Percentiles rank a stretch among this genome's conserved stretches.
Evolutionary conservation across 2,888 invertebrate species (phyloP).

Genomic region (Cepaea hortensis): DNA sequence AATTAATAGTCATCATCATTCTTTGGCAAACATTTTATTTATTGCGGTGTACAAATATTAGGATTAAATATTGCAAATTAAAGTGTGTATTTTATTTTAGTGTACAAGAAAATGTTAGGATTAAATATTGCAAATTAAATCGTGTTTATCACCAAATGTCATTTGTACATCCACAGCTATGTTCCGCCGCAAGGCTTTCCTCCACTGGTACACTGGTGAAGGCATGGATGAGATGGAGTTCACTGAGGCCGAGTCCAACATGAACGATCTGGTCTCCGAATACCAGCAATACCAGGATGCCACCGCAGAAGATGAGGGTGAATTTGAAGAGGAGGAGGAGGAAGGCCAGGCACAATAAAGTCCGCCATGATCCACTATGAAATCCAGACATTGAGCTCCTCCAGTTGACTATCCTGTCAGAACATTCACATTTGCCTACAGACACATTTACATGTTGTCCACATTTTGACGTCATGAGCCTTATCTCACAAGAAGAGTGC

Average conservation of each 20-base stretch:
- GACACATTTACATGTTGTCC: no score
- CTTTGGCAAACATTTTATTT: no score
- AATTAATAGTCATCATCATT: no score
- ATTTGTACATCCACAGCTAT: slow-evolving; percentile 11
- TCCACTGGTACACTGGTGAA: slow-evolving; percentile 17
- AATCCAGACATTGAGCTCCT: no score
- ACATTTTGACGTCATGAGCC: no score
- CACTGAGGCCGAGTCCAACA: slow-evolving; percentile 16
- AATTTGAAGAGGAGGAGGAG: slow-evolving; percentile 81
- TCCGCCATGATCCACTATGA: no score
- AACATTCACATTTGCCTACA: no score
- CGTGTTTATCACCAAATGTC: neutral
- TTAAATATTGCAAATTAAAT: neutral
- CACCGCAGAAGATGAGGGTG: slow-evolving; percentile 54
- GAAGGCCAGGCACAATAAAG: slow-evolving; percentile 17
- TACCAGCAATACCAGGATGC: slow-evolving; percentile 76
- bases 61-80: neutral
- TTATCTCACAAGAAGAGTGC: no score
- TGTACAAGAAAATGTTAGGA: no score
- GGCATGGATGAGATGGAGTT: slow-evolving; percentile 26
- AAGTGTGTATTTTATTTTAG: no score
- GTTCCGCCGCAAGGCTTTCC: slow-evolving; percentile 77
- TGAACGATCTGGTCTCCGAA: slow-evolving; percentile 79
- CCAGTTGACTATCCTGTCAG: no score
- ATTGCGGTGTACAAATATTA: no score